These are phyloP conservation scores for Harpegnathos saltator DNA, from an alignment of 1,140 invertebrate species.

Conservation along the genomic window DNA sequence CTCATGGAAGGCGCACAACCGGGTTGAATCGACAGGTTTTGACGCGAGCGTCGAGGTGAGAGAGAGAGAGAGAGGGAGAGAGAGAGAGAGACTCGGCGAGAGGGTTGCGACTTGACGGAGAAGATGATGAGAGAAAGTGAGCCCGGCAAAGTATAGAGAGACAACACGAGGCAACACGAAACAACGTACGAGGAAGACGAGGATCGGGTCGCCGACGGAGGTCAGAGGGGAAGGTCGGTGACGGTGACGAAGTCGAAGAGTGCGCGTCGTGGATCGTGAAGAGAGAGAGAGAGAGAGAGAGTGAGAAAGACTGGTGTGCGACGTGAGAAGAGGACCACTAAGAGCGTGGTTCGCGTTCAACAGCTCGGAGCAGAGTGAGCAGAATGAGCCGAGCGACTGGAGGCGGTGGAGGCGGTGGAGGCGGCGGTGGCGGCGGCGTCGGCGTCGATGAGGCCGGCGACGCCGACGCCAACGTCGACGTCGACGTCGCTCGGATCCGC, in stretches of 20 bases:
- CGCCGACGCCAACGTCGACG: conserved; percentile 68
- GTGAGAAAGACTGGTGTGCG: conserved; percentile 49
- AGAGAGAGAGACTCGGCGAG: too few relatives aligned
- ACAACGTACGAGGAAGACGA: neutral
- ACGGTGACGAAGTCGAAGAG: conserved; percentile 12
- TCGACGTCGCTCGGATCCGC: conserved; percentile 41
- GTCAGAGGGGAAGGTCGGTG: conserved; percentile 10
- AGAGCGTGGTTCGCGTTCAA: conserved; percentile 76
- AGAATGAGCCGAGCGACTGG: conserved; percentile 76
- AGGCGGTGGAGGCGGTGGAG: conserved; percentile 62
- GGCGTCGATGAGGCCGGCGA: conserved; percentile 68
- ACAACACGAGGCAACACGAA: neutral
- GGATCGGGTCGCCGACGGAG: neutral
- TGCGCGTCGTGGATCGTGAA: neutral
- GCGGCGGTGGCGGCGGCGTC: conserved; percentile 63
- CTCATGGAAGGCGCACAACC: neutral
- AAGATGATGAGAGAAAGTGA: neutral
- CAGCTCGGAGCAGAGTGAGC: conserved; percentile 81
- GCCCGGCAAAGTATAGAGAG: neutral
- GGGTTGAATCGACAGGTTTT: too few relatives aligned
- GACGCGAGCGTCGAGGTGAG: too few relatives aligned
- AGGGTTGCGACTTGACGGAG: too few relatives aligned
- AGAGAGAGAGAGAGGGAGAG: too few relatives aligned
- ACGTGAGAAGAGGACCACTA: neutral
- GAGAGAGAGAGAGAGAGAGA: too few relatives aligned